Base-by-base conservation (phyloP, 2,888 invertebrate genomes). In the Lapara coniferarum region DNA sequence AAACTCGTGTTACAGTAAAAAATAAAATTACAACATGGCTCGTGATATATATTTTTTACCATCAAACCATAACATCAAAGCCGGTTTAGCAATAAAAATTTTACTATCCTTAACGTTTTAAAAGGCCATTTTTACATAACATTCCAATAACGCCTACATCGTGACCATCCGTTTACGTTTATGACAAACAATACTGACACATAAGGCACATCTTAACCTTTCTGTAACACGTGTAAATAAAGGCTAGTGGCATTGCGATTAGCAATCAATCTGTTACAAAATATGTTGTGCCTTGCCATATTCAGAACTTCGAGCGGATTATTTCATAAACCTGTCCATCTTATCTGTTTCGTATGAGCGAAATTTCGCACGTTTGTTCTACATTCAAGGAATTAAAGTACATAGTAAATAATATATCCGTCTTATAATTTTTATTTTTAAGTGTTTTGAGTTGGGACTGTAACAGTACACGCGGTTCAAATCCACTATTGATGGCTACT, bases 191-290 rank as follows among this genome's bases (percentile, higher is more conserved):
- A 16, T 16, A 10, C 37, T 37, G 58, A 57, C 14, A 19, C 4
- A n/a, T 59, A 19, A 49, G 49, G 12, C 49, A 19, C 19, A 49
- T 49, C 13, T 4, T 59, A 13, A 13, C 49, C 19, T 46, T 55
- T 59, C 46, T 63, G 49, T 19, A 63, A 19, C 5, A 56, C 12
- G 25, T 19, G 56, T 25, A 57, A 63, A 46, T 16, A 19, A 63
- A 63, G 16, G 19, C 46, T 46, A 63, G 59, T 59, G 16, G 46
- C 59, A 44, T 8, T 5, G 46, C 12, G 16, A 59, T 46, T 46
- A 16, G 59, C 59, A 59, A 59, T 59, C 59, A 16, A 37, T 59
- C 59, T 46, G 13, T 46, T 63, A 19, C 19, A 46, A 63, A 63
- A 63, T 55, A 19, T 10, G 10, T 51, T 37, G 1, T 25, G 37